Evolutionary conservation across 2,797 vertebrate species (phyloP), one percentile per base, ranked within the genome.

Genomic region (Margarornis squamiger): DNA sequence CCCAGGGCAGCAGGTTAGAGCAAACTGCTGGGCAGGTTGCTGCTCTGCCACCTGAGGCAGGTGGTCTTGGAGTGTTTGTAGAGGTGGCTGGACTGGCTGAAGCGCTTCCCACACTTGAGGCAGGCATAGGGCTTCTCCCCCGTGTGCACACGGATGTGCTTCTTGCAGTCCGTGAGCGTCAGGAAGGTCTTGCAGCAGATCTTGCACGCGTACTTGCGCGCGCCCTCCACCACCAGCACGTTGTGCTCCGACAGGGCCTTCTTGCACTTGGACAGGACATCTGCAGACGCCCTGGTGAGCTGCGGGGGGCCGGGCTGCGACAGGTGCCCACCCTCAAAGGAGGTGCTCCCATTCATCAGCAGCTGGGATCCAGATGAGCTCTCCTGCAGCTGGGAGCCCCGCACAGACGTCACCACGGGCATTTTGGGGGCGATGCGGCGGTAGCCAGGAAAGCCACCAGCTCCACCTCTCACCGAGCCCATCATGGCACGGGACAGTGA

Each of bases 11-110:
- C 72, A n/a, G 70, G 58, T 97, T 75, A 99, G 88, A 99, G 98
- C 97, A 99, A 96, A 16, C 98, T 97, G 82, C 98, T 99, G 57
- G 99, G 98, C 97, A 99, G 98, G 93, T 98, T 99, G 96, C 97
- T 99, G 98, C 98, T 99, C 98, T 99, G 99, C 99, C 99, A 99
- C 95, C 99, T 98, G 49, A 99, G 98, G 95, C 99, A 99, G 84
- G 99, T 99, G 22, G 99, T 99, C 98, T 99, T 99, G 52, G 99
- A 99, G 97, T 99, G 99, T 96, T 99, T 99, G 96, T 99, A 99
- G 27, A 99, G 97, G 97, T 99, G 99, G 88, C 99, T 99, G 39
- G 99, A 99, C 97, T 99, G 99, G 89, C 99, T 99, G 97, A 99
- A 99, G 76, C 99, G 98, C 90, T 99, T 99, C 85, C 99, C 99